A percentile compares a stretch with the other conserved stretches of the same genome.
Evolutionary conservation across 92 coral and sea anemone genomes (phyloP).

Genomic region (Parazoanthus swiftii): DNA sequence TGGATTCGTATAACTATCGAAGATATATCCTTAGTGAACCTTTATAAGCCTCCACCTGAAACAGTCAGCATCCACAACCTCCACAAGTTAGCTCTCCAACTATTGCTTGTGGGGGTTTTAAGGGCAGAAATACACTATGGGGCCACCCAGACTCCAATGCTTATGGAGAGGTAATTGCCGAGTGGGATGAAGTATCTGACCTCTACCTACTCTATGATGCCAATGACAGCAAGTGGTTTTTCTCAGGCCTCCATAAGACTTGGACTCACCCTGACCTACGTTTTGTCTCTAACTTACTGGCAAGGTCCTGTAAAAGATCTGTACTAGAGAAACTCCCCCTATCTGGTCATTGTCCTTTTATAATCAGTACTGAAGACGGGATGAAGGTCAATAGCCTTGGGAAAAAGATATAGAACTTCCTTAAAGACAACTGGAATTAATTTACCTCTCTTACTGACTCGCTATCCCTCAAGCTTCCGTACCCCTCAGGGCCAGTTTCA

Average conservation of each 20-base stretch:
- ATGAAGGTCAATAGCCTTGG: constrained; percentile 26
- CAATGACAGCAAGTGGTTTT: constrained; percentile 21
- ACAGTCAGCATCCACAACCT: background rate
- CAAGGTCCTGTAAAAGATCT: background rate
- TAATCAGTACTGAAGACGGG: background rate
- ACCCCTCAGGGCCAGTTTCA: constrained; percentile 4
- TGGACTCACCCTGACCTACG: constrained; percentile 25
- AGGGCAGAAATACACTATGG: constrained; percentile 31
- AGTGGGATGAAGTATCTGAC: constrained; percentile 36
- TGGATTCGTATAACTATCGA: constrained; percentile 12
- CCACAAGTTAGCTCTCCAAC: constrained; percentile 2
- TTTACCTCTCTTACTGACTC: constrained; percentile 21
- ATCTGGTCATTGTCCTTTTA: background rate
- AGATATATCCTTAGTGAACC: background rate
- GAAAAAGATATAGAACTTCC: constrained; percentile 29
- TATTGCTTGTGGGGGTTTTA: constrained; percentile 32
- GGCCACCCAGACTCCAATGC: constrained; percentile 38
- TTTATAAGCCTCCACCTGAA: constrained; percentile 27
- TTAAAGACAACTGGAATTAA: constrained; percentile 31
- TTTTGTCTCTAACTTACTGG: constrained; percentile 7
- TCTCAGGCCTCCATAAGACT: constrained; percentile 25
- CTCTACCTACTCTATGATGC: constrained; percentile 41
- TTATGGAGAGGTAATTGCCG: background rate
- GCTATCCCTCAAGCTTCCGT: constrained; percentile 4
- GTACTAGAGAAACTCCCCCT: constrained; percentile 6